Evolutionary conservation across 2,888 invertebrate genomes (phyloP).

Genomic region (Theretra japonica): DNA sequence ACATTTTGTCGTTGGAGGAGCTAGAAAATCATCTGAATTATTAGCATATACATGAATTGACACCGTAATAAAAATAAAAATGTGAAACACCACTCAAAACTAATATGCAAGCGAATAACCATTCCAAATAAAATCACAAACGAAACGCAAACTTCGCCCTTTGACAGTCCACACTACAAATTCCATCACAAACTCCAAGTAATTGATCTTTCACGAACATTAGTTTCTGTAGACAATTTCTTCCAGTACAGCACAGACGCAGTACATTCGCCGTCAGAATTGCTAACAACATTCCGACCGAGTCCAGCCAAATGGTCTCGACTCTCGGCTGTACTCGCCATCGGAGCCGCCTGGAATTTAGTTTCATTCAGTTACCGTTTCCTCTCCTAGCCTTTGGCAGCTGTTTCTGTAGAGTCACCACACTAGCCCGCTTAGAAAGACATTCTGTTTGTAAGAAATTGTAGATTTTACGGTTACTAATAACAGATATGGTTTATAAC

Average conservation of each 20-base stretch:
- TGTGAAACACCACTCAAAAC: neutral
- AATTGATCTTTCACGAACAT: constrained; percentile 21
- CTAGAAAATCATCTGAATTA: too few relatives aligned
- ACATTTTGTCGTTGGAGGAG: too few relatives aligned
- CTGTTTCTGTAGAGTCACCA: constrained; percentile 61
- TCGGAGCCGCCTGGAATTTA: constrained; percentile 76
- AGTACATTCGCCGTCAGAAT: constrained; percentile 46
- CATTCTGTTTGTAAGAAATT: too few relatives aligned
- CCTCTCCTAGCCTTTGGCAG: constrained; percentile 80
- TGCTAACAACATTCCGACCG: constrained; percentile 62
- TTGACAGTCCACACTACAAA: constrained; percentile 14
- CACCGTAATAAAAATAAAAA: neutral
- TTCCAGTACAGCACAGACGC: constrained; percentile 36
- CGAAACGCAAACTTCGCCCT: neutral
- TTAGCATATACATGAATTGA: too few relatives aligned
- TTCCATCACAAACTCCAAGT: constrained; percentile 11
- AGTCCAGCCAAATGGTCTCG: constrained; percentile 65
- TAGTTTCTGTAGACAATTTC: constrained; percentile 28
- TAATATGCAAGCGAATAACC: neutral
- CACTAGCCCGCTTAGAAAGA: constrained; percentile 9
- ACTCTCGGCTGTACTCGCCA: constrained; percentile 55
- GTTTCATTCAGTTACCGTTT: constrained; percentile 82
- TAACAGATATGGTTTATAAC: too few relatives aligned
- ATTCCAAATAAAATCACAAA: neutral
- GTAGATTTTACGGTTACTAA: too few relatives aligned